These are phyloP conservation scores for Zoanthus sociatus DNA, from an alignment of 92 coral and sea anemone genomes.

Conservation along the genomic window DNA sequence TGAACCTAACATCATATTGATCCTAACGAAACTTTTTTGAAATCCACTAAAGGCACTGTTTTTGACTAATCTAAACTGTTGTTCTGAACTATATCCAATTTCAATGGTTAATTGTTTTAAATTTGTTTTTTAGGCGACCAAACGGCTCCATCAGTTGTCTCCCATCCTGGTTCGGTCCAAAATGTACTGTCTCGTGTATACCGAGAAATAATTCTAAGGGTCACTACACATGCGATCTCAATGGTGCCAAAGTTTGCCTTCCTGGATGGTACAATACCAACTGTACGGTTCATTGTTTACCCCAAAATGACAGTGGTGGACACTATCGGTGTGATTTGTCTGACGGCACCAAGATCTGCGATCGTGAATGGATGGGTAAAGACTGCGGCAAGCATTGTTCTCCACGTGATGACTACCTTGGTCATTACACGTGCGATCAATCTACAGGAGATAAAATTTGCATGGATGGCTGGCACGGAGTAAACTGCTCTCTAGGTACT, in stretches of 20 bases:
- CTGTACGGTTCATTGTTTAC: constrained; percentile 66
- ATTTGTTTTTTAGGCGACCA: neutral
- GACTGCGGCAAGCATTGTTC: constrained; percentile 55
- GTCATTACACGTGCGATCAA: constrained; percentile 54
- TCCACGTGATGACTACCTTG: constrained; percentile 18
- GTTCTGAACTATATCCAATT: neutral
- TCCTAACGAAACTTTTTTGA: too few species aligned
- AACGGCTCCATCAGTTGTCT: constrained; percentile 64
- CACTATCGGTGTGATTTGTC: constrained; percentile 35
- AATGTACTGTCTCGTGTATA: constrained; percentile 64
- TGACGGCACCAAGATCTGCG: constrained; percentile 45
- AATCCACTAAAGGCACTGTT: too few species aligned
- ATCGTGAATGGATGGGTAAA: constrained; percentile 39
- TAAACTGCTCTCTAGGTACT: constrained; percentile 42
- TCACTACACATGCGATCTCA: constrained; percentile 75
- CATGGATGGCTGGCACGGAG: constrained; percentile 52
- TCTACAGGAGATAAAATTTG: constrained; percentile 47
- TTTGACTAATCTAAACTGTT: neutral
- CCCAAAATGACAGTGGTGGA: constrained; percentile 46
- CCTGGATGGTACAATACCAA: constrained; percentile 72
- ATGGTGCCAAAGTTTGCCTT: constrained; percentile 74
- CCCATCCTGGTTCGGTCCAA: constrained; percentile 72
- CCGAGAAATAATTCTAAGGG: constrained; percentile 63
- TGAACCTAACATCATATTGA: too few species aligned
- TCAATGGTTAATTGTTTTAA: neutral